Evolutionary conservation across 2,888 invertebrate species (phyloP), one percentile per base, ranked within the genome.

Genomic region (Hypomecis punctinalis): DNA sequence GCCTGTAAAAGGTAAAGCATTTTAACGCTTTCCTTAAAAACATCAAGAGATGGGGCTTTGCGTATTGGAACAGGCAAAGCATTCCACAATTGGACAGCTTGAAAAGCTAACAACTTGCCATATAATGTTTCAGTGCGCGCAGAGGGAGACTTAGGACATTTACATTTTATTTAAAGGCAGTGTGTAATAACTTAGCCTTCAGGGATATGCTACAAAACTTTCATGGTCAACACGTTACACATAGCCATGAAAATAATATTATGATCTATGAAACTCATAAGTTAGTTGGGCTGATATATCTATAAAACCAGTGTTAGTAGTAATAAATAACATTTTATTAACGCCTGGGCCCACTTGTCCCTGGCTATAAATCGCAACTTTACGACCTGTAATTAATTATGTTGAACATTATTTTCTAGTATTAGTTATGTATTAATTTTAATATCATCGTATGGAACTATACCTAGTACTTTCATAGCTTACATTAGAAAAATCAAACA

Each of bases 311-410:
- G 36, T 9, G 61, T 54, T 45, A 45, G 45, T 46, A 39, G 55
- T 51, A 68, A 70, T 60, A 62, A 62, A 63, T 47, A 63, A 70
- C 71, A 63, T 67, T 71, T 70, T 73, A 71, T 69, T 64, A 66
- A 63, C 66, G 64, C 45, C 35, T 55, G 57, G 48, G 63, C 42
- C 55, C 52, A 67, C 55, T 53, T 40, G 63, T 67, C 62, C 60
- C 40, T 48, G n/a, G 51, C 60, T 58, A 76, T 76, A 76, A 72
- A 76, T 76, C 71, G 72, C 57, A 72, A 61, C 70, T 66, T 76
- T 72, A 77, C 67, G 73, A 69, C 69, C 55, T 42, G 61, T 71
- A 76, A 76, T 77, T 76, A 77, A 74, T 63, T 53, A 70, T 59
- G 57, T 61, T 55, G 65, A 10, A 11, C 53, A 42, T 60, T 52